Evolutionary conservation across 2,113 vertebrate species (phyloP).

Genomic region (Xenus cinereus): DNA sequence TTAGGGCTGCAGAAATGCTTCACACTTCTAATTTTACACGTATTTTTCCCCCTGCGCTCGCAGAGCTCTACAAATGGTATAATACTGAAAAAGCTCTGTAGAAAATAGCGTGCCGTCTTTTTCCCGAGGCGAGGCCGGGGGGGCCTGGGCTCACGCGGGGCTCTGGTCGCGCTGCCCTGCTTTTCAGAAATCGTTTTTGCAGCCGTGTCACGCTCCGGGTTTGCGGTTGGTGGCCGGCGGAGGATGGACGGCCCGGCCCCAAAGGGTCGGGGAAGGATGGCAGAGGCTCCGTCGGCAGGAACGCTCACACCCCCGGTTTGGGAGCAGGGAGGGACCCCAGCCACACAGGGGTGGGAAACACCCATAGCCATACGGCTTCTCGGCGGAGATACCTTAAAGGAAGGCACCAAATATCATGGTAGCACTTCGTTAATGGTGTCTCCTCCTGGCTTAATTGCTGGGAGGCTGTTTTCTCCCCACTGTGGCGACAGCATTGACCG

Average conservation of each 20-base stretch:
- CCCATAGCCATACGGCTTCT: neutral
- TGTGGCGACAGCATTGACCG: neutral
- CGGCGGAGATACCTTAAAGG: neutral
- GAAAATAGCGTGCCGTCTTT: neutral
- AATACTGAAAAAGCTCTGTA: neutral
- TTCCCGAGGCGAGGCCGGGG: neutral
- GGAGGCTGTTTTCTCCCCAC: slow-evolving; percentile 1
- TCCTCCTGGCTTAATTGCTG: slow-evolving; percentile 8
- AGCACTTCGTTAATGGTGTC: neutral
- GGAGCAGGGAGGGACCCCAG: neutral
- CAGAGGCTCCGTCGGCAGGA: slow-evolving; percentile 1
- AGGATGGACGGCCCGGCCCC: neutral
- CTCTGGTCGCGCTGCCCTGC: neutral
- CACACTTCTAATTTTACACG: slow-evolving; percentile 18
- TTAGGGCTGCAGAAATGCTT: slow-evolving; percentile 5
- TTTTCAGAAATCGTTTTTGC: slow-evolving; percentile 8
- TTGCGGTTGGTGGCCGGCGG: neutral
- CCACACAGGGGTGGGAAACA: neutral
- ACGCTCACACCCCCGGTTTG: neutral
- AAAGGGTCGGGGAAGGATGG: neutral
- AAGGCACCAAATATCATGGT: neutral
- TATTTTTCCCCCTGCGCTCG: neutral
- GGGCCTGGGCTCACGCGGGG: neutral
- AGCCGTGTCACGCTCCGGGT: slow-evolving; percentile 13
- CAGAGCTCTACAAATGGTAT: neutral